These are phyloP conservation scores for Prunella fulvescens DNA, from an alignment of 2,113 vertebrate species.

Conservation along the genomic window DNA sequence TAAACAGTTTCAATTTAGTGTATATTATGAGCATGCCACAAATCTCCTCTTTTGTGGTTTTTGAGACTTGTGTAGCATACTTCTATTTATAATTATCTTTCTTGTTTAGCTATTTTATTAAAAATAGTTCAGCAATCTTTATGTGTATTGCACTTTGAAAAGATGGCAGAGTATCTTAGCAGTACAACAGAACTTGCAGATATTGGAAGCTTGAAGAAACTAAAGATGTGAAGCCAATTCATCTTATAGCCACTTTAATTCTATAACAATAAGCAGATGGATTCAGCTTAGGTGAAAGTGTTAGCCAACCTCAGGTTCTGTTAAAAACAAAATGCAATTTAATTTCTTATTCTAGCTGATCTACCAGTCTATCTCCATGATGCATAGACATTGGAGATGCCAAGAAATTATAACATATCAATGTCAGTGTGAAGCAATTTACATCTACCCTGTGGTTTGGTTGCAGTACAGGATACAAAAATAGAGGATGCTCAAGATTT, in stretches of 20 bases:
- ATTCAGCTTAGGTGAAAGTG: not conserved
- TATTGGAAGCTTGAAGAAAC: not conserved
- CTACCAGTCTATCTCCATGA: not conserved
- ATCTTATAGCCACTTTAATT: not conserved
- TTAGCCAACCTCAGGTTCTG: not conserved
- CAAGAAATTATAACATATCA: not conserved
- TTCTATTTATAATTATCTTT: not conserved
- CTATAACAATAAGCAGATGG: not conserved
- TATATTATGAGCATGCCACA: not conserved
- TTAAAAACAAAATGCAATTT: constrained; percentile 3
- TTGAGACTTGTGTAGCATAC: not conserved
- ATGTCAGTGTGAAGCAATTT: constrained; percentile 3
- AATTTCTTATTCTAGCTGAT: not conserved
- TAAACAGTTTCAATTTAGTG: not conserved
- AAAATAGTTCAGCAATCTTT: not conserved
- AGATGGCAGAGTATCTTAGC: not conserved
- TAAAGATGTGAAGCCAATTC: not conserved
- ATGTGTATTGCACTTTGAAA: not conserved
- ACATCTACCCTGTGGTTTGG: not conserved
- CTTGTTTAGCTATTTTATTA: not conserved
- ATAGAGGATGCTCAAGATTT: not conserved
- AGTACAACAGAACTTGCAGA: not conserved
- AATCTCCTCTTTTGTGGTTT: not conserved
- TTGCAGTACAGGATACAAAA: not conserved
- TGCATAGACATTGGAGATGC: not conserved